A percentile compares a stretch with the other conserved stretches of the same genome.
These are phyloP conservation scores for Sorex fumeus DNA, from an alignment of 2,113 vertebrate species.

Conservation along the genomic window DNA sequence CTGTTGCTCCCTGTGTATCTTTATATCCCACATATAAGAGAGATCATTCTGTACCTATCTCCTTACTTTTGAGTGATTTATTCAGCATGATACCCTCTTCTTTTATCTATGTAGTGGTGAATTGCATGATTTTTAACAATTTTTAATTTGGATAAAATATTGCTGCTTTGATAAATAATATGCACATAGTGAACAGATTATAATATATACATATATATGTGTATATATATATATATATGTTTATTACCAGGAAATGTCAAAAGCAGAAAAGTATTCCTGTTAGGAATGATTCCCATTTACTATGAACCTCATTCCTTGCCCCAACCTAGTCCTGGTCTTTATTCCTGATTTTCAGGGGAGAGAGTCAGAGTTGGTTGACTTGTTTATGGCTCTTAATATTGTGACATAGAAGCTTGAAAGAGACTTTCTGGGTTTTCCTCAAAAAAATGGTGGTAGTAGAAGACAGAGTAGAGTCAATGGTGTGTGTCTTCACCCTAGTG, in stretches of 20 bases:
- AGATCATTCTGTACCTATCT: no score
- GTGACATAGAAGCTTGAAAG: neutral
- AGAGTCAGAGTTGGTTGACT: neutral
- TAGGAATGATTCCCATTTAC: no score
- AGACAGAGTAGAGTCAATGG: neutral
- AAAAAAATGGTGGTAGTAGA: neutral
- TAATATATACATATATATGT: no score
- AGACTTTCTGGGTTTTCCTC: neutral
- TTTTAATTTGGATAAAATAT: neutral
- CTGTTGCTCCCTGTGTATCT: no score
- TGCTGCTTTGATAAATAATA: slow-evolving; percentile 5
- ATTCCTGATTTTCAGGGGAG: neutral
- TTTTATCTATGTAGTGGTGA: no score
- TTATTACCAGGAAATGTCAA: neutral
- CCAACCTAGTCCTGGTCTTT: no score
- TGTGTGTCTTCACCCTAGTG: neutral
- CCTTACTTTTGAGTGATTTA: no score
- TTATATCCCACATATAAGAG: no score
- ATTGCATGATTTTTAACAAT: neutral
- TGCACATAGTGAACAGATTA: neutral
- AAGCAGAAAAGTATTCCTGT: neutral
- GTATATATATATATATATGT: neutral
- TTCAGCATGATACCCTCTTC: no score
- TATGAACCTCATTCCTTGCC: no score
- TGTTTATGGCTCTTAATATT: neutral